Base-by-base conservation (phyloP, 1,140 invertebrate genomes). In the Zaprionus gabonicus region DNA sequence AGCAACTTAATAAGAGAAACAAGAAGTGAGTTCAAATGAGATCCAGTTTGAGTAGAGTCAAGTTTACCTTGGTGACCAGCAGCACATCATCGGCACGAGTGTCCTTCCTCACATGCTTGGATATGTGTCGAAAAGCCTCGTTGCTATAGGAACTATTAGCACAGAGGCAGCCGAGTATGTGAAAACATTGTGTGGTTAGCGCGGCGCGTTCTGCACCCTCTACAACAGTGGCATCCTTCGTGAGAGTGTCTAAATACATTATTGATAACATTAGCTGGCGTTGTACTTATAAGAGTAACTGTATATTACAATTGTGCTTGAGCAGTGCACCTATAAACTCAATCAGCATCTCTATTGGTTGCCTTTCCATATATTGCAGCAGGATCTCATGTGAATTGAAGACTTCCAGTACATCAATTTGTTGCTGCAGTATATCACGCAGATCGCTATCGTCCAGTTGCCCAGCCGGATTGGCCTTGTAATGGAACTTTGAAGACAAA, bases 311-410 rank as follows among this genome's bases (percentile, higher is more conserved):
- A 56, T 87, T 76, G 4, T 77, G 23, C 23, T 81, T 78, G 0
- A 92, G 71, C 0, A 70, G 51, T 15, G 44, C 27, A 44, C 73
- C 84, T 53, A 83, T 62, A 7, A 92, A 92, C 20, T 83, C 75
- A 13, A 92, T 53, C 25, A 91, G 55, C 80, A 91, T 87, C 49
- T 92, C 87, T 12, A 92, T 65, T 0, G 91, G 91, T 36, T 92
- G 91, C 3, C 58, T 74, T 4, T 92, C 91, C 25, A 92, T 31
- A 64, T 86, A 92, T 5, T 60, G 55, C 5, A 78, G 13, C 0
- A 92, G 57, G 5, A 77, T 66, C 4, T 6, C 23, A 71, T 78
- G 80, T 0, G 72, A 78, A 31, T 72, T 80, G 57, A 91, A 92
- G 1, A 82, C 58, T 28, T 88, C 76, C 23, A 92, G 60, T 1